Evolutionary conservation across 2,888 invertebrate genomes (phyloP), one percentile per base, ranked within the genome.

Genomic region (Rapana venosa): DNA sequence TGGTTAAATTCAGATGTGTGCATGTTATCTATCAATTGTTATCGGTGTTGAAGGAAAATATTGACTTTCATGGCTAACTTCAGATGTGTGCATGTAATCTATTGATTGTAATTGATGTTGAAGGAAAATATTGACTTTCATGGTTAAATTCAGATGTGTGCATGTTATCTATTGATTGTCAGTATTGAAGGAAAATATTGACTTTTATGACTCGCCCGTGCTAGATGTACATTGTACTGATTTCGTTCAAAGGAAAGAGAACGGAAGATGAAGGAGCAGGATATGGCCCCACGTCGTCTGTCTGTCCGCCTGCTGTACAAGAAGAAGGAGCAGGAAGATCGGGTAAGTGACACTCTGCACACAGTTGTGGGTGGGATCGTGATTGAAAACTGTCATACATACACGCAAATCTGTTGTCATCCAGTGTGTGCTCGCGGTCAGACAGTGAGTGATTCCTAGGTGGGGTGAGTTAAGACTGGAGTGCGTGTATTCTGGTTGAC

Each of bases 241-340:
- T 35, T 15, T 89, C 4, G 61, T 79, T 56, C 20, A 84, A 92
- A 96, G 96, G 95, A 96, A 90, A 94, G 93, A 90, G 94, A 95
- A 81, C 92, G 94, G 89, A 95, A 96, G 92, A 97, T 95, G 95
- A 97, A 97, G 95, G 96, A 97, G 94, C 95, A 97, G 93, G 97
- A 97, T 94, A 97, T 97, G 94, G 97, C 97, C 90, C 97, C 97
- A 8, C 96, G 97, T n/a, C 96, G 98, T 87, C 97, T 97, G 36
- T 98, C 97, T 0, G 97, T 97, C 93, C 96, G 98, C 87, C 97
- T 98, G 87, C 97, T 97, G 92, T 97, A 97, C 95, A 95, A 96
- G 87, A 97, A 97, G 95, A 97, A 97, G 91, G 97, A 97, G 93
- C 96, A 97, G 93, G 97, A 97, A 92, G 97, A 97, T 94, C 95